Conservation (phyloP, 2,888 invertebrate species). For the Malacosoma neustria region DNA sequence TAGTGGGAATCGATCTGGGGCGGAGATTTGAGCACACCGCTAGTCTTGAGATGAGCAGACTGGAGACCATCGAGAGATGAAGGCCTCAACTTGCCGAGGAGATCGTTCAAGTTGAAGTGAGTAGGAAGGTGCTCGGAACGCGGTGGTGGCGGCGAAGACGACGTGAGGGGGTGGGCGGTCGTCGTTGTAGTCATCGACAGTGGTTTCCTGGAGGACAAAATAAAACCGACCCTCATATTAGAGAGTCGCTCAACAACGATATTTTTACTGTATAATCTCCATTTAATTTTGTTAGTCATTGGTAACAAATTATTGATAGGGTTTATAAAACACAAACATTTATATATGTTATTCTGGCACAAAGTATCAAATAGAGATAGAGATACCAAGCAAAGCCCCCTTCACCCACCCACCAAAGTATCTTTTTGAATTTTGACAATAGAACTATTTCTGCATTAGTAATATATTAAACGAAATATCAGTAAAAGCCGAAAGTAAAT, state of each 20-base stretch:
- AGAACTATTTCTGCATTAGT: conserved; percentile 6
- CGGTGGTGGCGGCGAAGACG: conserved; percentile 71
- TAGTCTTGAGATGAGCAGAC: conserved; percentile 62
- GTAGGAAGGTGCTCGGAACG: conserved; percentile 71
- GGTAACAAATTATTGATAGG: background rate
- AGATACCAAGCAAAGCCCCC: conserved; percentile 77
- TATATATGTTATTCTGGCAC: conserved; percentile 10
- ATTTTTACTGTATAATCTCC: background rate
- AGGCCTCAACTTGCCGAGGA: conserved; percentile 71
- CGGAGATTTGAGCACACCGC: conserved; percentile 63
- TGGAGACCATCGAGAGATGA: conserved; percentile 66
- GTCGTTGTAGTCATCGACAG: conserved; percentile 74
- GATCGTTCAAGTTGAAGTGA: conserved; percentile 71
- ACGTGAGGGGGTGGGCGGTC: conserved; percentile 71
- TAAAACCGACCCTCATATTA: conserved; percentile 52
- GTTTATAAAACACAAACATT: conserved; percentile 6
- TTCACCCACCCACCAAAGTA: conserved; percentile 75
- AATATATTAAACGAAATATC: conserved; percentile 5
- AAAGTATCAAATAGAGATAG: conserved; percentile 34
- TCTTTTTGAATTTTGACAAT: conserved; percentile 44
- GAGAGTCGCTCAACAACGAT: conserved; percentile 27
- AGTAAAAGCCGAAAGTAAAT: conserved; percentile 32
- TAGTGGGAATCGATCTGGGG: conserved; percentile 77
- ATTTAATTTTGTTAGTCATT: background rate
- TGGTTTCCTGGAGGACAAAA: conserved; percentile 62